These are phyloP conservation scores for Apostichopus leukothele DNA, from an alignment of 53 echinoderm and acorn worm genomes.

Conservation along the genomic window DNA sequence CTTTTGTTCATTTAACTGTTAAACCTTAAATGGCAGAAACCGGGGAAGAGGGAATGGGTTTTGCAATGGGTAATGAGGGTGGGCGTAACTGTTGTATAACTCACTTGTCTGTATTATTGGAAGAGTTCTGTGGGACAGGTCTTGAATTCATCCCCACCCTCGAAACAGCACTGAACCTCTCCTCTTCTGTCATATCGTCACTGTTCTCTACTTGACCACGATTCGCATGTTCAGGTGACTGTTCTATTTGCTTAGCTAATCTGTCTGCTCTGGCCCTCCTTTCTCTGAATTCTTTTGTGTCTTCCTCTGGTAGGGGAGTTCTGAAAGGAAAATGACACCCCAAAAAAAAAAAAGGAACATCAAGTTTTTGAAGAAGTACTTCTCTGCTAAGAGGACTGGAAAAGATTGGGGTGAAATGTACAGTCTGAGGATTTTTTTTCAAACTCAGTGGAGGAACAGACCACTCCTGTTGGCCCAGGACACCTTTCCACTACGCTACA, in stretches of 20 bases:
- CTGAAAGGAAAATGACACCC: constrained; percentile 25
- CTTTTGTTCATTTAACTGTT: no score
- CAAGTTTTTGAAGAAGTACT: no score
- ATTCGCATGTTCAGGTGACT: constrained; percentile 51
- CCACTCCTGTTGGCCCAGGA: no score
- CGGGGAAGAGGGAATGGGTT: no score
- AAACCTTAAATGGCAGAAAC: no score
- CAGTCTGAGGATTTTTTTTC: no score
- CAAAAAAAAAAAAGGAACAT: no score
- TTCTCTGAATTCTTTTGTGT: constrained; percentile 72
- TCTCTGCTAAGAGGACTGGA: no score
- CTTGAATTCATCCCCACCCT: constrained; percentile 26
- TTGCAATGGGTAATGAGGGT: no score
- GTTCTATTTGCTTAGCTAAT: constrained; percentile 78
- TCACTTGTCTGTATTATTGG: constrained; percentile 50
- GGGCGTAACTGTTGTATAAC: neutral
- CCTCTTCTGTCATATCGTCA: constrained; percentile 76
- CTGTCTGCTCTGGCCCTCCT: constrained; percentile 67
- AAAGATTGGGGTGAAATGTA: no score
- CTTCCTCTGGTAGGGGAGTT: constrained; percentile 72
- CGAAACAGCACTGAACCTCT: constrained; percentile 81
- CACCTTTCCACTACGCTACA: neutral
- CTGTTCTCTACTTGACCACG: constrained; percentile 57
- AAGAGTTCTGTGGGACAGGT: constrained; percentile 36
- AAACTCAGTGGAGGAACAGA: no score